Evolutionary conservation across 2,888 invertebrate species (phyloP).

Genomic region (Cheiracanthium punctorium): DNA sequence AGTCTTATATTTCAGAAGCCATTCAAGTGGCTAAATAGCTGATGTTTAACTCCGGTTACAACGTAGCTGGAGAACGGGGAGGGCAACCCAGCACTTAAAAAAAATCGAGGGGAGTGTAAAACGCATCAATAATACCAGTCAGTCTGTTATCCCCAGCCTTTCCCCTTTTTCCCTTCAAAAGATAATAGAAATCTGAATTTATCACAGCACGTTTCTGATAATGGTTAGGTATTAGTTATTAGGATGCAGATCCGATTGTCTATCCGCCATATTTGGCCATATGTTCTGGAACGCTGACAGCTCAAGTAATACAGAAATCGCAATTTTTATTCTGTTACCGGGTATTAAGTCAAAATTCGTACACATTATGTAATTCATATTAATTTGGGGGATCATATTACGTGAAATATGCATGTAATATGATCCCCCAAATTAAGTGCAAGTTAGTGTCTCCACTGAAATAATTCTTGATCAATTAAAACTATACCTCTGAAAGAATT

Average conservation of each 20-base stretch:
- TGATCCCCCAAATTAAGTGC: too few relatives aligned
- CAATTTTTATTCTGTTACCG: too few relatives aligned
- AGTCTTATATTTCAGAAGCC: conserved; percentile 19
- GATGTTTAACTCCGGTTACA: conserved; percentile 59
- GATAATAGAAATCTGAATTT: background rate
- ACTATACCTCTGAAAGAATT: too few relatives aligned
- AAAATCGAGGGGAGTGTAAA: background rate
- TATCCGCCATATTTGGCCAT: background rate
- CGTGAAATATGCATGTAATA: too few relatives aligned
- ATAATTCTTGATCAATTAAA: too few relatives aligned
- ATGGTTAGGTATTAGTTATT: background rate
- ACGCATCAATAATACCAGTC: background rate
- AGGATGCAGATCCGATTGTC: background rate
- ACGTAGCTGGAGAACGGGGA: background rate
- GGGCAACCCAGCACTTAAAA: too few relatives aligned
- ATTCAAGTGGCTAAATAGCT: conserved; percentile 53
- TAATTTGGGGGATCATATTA: too few relatives aligned
- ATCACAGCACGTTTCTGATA: background rate
- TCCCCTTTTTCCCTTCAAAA: background rate
- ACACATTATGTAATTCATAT: too few relatives aligned
- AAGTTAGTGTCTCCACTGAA: too few relatives aligned
- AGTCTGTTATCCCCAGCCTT: background rate
- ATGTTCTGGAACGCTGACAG: too few relatives aligned
- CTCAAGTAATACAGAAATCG: too few relatives aligned
- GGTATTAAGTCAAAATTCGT: too few relatives aligned